Evolutionary conservation across 23 tunicate species (phyloP), one percentile per base, ranked within the genome.

Genomic region (Pegea sp.): DNA sequence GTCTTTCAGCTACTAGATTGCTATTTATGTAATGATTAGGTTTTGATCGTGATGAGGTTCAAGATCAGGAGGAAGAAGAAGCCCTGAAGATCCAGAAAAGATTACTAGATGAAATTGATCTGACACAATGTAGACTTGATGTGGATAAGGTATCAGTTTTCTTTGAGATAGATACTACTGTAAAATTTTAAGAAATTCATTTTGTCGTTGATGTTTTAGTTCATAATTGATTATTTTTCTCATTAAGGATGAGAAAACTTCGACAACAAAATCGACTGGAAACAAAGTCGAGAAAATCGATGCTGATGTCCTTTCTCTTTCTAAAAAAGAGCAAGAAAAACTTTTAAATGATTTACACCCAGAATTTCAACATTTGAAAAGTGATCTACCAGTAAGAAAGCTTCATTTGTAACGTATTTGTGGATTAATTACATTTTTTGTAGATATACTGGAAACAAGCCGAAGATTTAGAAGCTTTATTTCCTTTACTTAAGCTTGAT

Each of bases 11-110:
- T n/a, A n/a, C n/a, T n/a, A n/a, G n/a, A n/a, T n/a, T n/a, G n/a
- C n/a, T n/a, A n/a, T n/a, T n/a, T n/a, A n/a, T n/a, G n/a, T n/a
- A n/a, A n/a, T n/a, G n/a, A n/a, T n/a, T n/a, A 80, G 93, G 93
- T 30, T 56, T 49, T 6, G 93, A 80, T 22, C 65, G 80, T 28
- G 93, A 80, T 49, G 93, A 66, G 31, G 67, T 67, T 3, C 69
- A 66, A 61, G 67, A 65, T 34, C 72, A 48, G 1, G 93, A 80
- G 46, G 93, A 80, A 48, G 75, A 72, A 48, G 93, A 80, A 66
- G 93, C 76, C 2, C 61, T 80, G 28, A 52, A 62, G 18, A 80
- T 80, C 34, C 93, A 80, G 33, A 50, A 65, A 51, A 61, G 74
- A 61, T 55, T 80, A n/a, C 65, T 62, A 24, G 66, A 66, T 27